Evolutionary conservation across 2,888 invertebrate species (phyloP).

Genomic region (Patella caerulea): DNA sequence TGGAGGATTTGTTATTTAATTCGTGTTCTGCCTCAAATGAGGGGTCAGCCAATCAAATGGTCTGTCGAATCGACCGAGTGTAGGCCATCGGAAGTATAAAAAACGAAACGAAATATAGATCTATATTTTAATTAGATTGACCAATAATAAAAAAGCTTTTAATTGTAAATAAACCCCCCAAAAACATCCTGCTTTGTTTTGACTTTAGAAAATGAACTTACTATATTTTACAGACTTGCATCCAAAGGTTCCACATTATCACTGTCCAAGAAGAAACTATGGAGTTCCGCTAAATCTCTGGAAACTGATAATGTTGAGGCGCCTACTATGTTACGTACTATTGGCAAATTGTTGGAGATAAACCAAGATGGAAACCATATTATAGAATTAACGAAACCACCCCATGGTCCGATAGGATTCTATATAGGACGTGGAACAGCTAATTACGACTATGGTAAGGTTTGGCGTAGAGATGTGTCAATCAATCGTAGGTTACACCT

Average conservation of each 20-base stretch:
- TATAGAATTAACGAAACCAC: constrained; percentile 61
- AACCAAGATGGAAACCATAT: constrained; percentile 66
- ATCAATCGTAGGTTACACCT: too few relatives aligned
- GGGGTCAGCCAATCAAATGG: too few relatives aligned
- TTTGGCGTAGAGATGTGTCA: neutral
- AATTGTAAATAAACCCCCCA: too few relatives aligned
- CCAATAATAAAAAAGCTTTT: too few relatives aligned
- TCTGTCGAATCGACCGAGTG: too few relatives aligned
- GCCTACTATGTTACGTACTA: constrained; percentile 43
- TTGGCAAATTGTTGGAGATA: constrained; percentile 59
- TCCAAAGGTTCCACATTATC: neutral
- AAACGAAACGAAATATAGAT: too few relatives aligned
- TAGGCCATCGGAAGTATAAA: too few relatives aligned
- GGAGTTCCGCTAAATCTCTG: neutral
- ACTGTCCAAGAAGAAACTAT: constrained; percentile 4
- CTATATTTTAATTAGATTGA: too few relatives aligned
- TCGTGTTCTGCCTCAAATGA: too few relatives aligned
- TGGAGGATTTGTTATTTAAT: too few relatives aligned
- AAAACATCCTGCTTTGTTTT: too few relatives aligned
- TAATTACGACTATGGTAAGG: constrained; percentile 63
- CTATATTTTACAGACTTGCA: neutral
- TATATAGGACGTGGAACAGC: constrained; percentile 67
- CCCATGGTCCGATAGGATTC: constrained; percentile 65
- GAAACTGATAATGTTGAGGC: constrained; percentile 27
- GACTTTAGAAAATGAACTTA: neutral